phyloP scores from a whole-genome alignment of 23 tunicate genomes.

The Aplidium turbinatum region DNA sequence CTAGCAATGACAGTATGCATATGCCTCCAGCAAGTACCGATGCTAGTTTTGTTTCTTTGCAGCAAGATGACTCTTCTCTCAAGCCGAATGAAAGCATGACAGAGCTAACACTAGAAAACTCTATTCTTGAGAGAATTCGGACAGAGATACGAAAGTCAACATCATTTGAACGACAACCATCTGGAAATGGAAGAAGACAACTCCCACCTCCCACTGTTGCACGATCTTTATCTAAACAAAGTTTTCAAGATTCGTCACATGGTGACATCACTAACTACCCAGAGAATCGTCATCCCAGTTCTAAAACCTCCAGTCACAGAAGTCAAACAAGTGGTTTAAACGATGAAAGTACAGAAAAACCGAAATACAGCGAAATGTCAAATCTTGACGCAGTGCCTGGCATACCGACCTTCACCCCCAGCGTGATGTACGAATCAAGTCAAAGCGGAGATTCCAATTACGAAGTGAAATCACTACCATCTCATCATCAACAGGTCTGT shows the following conservation, averaged over 20 bases:
- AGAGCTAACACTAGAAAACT: constrained; percentile 23
- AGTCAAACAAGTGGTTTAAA: too few species aligned
- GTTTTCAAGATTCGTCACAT: too few species aligned
- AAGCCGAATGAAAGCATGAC: constrained; percentile 7
- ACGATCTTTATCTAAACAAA: too few species aligned
- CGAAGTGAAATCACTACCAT: not conserved
- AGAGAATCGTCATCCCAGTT: too few species aligned
- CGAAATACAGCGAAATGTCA: not conserved
- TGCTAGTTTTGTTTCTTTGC: not conserved
- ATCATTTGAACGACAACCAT: too few species aligned
- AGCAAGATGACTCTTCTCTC: not conserved
- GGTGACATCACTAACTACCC: too few species aligned
- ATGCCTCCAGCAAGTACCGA: not conserved
- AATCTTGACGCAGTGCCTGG: constrained; percentile 50
- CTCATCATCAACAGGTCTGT: not conserved
- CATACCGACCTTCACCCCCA: constrained; percentile 43
- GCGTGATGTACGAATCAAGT: constrained; percentile 22
- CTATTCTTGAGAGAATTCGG: constrained; percentile 44
- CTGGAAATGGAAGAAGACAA: too few species aligned
- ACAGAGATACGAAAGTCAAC: constrained; percentile 36
- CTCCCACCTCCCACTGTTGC: too few species aligned
- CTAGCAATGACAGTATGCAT: not conserved
- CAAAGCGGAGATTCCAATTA: not conserved
- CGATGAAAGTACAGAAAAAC: not conserved
- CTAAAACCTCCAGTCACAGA: too few species aligned